phyloP scores from a whole-genome alignment of 2,888 invertebrate genomes.

The Polydesmus complanatus region DNA sequence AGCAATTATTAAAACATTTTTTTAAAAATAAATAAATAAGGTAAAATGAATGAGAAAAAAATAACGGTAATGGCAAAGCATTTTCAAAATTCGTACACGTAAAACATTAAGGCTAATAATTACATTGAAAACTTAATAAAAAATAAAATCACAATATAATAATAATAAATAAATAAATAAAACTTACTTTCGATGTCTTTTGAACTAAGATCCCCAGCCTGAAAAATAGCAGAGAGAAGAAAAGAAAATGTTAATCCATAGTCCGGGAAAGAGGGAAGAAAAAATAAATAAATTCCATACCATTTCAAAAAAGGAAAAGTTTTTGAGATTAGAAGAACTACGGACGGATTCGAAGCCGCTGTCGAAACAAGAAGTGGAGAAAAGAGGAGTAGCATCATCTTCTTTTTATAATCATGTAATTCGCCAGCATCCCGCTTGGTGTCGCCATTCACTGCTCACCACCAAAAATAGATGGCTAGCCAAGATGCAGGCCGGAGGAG shows the following conservation, averaged over 20 bases:
- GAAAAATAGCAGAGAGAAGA: neutral
- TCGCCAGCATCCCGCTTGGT: neutral
- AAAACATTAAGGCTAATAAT: too few relatives aligned
- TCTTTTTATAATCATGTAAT: neutral
- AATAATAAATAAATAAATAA: neutral
- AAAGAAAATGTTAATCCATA: neutral
- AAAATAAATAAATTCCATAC: neutral
- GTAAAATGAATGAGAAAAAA: too few relatives aligned
- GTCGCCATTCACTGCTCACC: neutral
- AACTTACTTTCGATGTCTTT: constrained; percentile 77
- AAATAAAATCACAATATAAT: too few relatives aligned
- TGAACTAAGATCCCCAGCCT: constrained; percentile 52
- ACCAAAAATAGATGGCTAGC: too few relatives aligned
- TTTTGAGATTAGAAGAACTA: neutral
- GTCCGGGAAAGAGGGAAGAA: neutral
- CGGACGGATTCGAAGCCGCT: neutral
- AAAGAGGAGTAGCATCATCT: neutral
- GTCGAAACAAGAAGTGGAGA: neutral
- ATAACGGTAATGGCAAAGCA: too few relatives aligned
- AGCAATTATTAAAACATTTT: too few relatives aligned
- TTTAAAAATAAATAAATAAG: too few relatives aligned
- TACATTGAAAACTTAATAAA: too few relatives aligned
- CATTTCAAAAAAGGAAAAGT: neutral
- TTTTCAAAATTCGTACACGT: too few relatives aligned
- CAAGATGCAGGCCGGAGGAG: too few relatives aligned